These are phyloP conservation scores for Oncorhynchus mykiss DNA, from an alignment of 2,113 vertebrate genomes.

Conservation along the genomic window DNA sequence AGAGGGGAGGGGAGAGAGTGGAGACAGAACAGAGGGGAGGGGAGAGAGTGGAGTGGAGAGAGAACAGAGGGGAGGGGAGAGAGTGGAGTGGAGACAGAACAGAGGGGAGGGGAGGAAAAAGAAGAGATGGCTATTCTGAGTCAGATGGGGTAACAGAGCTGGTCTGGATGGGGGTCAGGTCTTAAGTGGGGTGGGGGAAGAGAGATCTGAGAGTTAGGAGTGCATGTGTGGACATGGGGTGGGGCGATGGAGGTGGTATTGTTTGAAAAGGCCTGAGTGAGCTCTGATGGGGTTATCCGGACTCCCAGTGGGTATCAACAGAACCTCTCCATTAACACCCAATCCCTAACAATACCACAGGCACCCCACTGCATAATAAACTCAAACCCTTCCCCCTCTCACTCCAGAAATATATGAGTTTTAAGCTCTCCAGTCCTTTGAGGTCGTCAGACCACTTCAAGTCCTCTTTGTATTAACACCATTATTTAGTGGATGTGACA, in stretches of 20 bases:
- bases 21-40: conserved; percentile 51
- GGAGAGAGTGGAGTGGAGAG: conserved; percentile 23
- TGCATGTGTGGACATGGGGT: conserved; percentile 35
- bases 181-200: conserved; percentile 31
- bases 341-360: conserved; percentile 36
- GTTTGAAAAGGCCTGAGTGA: conserved; percentile 47
- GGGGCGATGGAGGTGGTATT: conserved; percentile 36
- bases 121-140: conserved; percentile 24
- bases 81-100: conserved; percentile 5
- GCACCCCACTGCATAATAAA: conserved; percentile 21
- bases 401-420: conserved; percentile 39
- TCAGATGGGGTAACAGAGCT: conserved; percentile 30
- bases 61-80: neutral
- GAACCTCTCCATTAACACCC: neutral
- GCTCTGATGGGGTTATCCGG: conserved; percentile 19
- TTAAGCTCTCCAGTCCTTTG: conserved; percentile 31
- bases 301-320: conserved; percentile 24
- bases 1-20: neutral
- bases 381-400: conserved; percentile 1
- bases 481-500: no score
- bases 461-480: conserved; percentile 7
- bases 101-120: neutral
- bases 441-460: conserved; percentile 24
- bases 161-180: conserved; percentile 28
- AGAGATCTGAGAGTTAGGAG: conserved; percentile 39